Evolutionary conservation across 2,888 invertebrate genomes (phyloP).

Genomic region (Leptinotarsa rubiginosa): DNA sequence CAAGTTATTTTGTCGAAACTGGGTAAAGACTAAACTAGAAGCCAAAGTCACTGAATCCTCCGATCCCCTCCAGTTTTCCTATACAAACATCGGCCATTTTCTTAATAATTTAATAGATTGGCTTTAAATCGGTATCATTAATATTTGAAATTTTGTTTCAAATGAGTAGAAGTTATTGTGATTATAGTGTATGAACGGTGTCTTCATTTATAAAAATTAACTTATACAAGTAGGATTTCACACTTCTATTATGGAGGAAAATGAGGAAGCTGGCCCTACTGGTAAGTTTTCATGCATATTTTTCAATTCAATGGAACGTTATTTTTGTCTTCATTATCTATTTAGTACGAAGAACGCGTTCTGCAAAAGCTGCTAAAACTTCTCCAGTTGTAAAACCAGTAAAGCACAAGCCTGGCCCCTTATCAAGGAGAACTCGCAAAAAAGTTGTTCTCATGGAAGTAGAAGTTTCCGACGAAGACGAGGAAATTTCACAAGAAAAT

Average conservation of each 20-base stretch:
- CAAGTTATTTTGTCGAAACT: no score
- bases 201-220: no score
- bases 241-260: conserved; percentile 32
- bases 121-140: no score
- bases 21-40: no score
- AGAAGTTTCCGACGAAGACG: conserved; percentile 67
- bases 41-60: no score
- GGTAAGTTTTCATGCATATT: conserved; percentile 27
- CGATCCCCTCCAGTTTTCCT: no score
- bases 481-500: conserved; percentile 46
- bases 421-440: conserved; percentile 62
- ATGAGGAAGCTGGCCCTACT: conserved; percentile 32
- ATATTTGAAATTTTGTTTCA: no score
- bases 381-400: conserved; percentile 52
- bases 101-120: no score
- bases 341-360: conserved; percentile 71
- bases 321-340: not conserved
- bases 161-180: not conserved
- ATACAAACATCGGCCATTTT: no score
- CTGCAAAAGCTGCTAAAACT: conserved; percentile 67
- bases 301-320: not conserved
- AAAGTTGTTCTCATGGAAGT: conserved; percentile 66
- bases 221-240: no score
- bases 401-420: conserved; percentile 55
- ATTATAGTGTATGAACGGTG: not conserved